These are phyloP conservation scores for Schizaphis graminum DNA, from an alignment of 2,888 invertebrate genomes.

Conservation along the genomic window DNA sequence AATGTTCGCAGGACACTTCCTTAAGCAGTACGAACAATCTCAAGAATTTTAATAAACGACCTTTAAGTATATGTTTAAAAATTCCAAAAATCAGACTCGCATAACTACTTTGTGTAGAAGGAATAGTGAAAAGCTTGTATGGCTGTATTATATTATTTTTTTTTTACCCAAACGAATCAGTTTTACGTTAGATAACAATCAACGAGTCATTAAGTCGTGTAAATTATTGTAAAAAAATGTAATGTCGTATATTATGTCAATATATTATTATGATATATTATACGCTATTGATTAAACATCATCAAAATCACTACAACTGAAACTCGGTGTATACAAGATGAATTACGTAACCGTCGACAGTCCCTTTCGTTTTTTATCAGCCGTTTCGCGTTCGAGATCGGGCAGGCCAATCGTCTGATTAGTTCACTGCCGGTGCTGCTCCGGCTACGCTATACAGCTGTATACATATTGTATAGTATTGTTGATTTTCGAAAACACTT, in stretches of 20 bases:
- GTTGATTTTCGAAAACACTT: conserved; percentile 1
- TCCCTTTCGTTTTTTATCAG: not conserved
- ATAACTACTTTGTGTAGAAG: too few species aligned
- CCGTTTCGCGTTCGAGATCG: not conserved
- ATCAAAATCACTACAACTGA: not conserved
- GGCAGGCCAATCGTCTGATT: not conserved
- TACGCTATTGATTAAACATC: not conserved
- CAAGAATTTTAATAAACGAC: too few species aligned
- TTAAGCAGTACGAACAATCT: too few species aligned
- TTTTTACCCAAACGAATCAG: not conserved
- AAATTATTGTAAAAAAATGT: not conserved
- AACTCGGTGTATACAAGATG: not conserved
- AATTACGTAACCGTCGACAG: not conserved
- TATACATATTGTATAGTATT: not conserved
- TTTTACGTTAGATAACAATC: not conserved
- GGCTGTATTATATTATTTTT: too few species aligned
- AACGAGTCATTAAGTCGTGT: not conserved
- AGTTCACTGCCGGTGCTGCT: not conserved
- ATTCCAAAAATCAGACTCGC: too few species aligned
- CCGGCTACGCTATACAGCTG: not conserved
- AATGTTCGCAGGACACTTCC: too few species aligned
- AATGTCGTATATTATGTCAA: not conserved
- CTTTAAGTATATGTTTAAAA: too few species aligned
- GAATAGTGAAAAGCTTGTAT: too few species aligned
- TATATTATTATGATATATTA: too few species aligned